phyloP scores from a whole-genome alignment of 2,113 vertebrate genomes.

The Coptodon rendalli region DNA sequence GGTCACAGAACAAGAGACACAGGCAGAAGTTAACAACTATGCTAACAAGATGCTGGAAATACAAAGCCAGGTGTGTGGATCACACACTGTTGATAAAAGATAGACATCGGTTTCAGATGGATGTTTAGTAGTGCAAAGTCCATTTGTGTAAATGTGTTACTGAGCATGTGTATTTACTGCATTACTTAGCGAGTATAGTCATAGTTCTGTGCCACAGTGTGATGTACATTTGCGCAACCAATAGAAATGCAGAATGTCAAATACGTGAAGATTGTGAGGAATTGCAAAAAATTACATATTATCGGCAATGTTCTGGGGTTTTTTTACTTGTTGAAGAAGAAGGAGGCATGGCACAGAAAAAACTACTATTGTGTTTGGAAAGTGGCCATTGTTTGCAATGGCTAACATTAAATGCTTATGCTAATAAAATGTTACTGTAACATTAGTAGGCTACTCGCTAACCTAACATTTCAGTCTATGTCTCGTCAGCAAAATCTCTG shows the following conservation, averaged over 20 bases:
- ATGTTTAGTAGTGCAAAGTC: not conserved
- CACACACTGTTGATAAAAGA: not conserved
- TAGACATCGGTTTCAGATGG: not conserved
- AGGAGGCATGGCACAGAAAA: not conserved
- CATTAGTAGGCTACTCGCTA: not conserved
- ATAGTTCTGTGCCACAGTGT: not conserved
- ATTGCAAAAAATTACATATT: not conserved
- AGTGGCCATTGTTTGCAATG: not conserved
- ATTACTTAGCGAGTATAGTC: not conserved
- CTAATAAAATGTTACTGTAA: not conserved
- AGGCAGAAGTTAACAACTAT: not conserved
- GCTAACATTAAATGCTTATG: not conserved
- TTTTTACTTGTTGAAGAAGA: not conserved
- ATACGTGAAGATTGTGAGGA: not conserved
- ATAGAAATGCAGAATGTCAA: not conserved
- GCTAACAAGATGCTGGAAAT: not conserved
- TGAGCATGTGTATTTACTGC: not conserved
- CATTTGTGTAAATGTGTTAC: not conserved
- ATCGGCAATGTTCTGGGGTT: not conserved
- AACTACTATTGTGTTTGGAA: not conserved
- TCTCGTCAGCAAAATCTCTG: not conserved
- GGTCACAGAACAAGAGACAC: not conserved
- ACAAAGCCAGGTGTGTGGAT: not conserved
- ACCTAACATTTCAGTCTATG: not conserved
- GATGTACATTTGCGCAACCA: not conserved